phyloP scores from a whole-genome alignment of 2,888 invertebrate genomes.

The Thumatha senex region DNA sequence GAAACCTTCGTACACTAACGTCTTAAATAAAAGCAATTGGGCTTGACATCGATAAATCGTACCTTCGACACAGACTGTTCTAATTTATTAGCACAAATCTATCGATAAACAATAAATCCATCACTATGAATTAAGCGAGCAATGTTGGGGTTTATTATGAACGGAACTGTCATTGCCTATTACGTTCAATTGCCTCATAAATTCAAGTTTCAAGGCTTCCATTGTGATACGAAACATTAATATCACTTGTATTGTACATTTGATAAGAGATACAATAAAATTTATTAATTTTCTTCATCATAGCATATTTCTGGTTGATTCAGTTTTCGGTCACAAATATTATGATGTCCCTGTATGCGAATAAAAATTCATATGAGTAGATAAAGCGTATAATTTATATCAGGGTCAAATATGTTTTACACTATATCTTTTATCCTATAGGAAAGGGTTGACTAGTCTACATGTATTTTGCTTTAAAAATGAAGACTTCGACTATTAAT shows the following conservation, averaged over 20 bases:
- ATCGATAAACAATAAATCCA: conserved; percentile 31
- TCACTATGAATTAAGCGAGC: conserved; percentile 43
- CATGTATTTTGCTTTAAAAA: no score
- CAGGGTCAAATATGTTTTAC: no score
- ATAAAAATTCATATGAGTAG: no score
- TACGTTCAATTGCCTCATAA: conserved; percentile 51
- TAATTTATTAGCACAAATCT: conserved; percentile 23
- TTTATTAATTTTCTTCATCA: background rate
- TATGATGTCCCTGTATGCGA: no score
- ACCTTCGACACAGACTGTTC: conserved; percentile 12
- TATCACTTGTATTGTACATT: conserved; percentile 20
- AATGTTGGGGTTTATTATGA: conserved; percentile 52
- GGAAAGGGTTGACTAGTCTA: no score
- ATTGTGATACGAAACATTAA: conserved; percentile 31
- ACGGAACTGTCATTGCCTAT: conserved; percentile 57
- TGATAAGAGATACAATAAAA: background rate
- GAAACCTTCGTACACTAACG: background rate
- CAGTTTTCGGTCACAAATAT: background rate
- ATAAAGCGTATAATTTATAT: no score
- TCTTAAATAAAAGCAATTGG: conserved; percentile 1
- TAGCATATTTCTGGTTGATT: background rate
- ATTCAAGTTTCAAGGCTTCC: conserved; percentile 44
- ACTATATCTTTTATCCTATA: no score
- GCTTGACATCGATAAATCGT: conserved; percentile 5
- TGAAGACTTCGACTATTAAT: no score